A percentile compares a stretch with the other conserved stretches of the same genome.
Evolutionary conservation across 2,888 invertebrate species (phyloP).

Genomic region (Amphipoea lucens): DNA sequence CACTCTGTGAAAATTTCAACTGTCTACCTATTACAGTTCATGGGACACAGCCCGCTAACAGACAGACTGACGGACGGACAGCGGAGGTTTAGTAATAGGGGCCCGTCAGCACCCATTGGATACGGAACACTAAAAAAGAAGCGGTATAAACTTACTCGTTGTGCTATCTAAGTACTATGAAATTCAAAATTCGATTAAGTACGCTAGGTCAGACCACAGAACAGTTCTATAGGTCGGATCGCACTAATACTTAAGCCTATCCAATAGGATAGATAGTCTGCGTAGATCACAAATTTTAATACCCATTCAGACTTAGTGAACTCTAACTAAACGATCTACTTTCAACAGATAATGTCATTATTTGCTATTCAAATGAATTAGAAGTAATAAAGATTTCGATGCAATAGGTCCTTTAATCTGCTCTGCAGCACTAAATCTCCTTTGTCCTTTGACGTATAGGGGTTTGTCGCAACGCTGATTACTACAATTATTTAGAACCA

Average conservation of each 20-base stretch:
- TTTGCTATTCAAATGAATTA: conserved; percentile 64
- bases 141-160: too few species aligned
- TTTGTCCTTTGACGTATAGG: conserved; percentile 70
- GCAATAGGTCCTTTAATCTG: conserved; percentile 59
- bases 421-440: conserved; percentile 61
- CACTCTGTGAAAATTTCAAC: too few species aligned
- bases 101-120: background rate
- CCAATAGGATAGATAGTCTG: background rate
- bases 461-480: conserved; percentile 64
- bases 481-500: conserved; percentile 64
- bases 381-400: conserved; percentile 57
- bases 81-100: too few species aligned
- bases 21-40: too few species aligned
- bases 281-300: conserved; percentile 32
- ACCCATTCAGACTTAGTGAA: conserved; percentile 43
- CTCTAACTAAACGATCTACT: conserved; percentile 39
- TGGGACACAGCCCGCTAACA: too few species aligned
- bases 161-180: background rate
- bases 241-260: background rate
- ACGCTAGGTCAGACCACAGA: background rate
- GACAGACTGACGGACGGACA: background rate
- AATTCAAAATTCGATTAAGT: conserved; percentile 19
- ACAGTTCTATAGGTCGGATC: too few species aligned
- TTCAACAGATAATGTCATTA: conserved; percentile 53
- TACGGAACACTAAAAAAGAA: background rate